Evolutionary conservation across 2,888 invertebrate genomes (phyloP).

Genomic region (Drosophila pullipes): DNA sequence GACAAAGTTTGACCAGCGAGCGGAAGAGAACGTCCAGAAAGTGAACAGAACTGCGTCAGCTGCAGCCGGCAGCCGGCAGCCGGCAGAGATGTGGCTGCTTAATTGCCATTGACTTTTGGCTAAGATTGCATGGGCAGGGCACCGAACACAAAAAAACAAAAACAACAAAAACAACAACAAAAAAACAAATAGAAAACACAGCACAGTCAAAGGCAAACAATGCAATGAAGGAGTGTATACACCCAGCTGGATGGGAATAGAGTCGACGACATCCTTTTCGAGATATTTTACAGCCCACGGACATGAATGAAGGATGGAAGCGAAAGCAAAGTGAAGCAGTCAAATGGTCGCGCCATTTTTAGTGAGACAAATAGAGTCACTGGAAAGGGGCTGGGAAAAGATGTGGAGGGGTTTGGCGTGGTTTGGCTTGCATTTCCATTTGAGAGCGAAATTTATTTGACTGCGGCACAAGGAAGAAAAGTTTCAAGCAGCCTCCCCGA

Average conservation of each 20-base stretch:
- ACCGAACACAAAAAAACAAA: conserved; percentile 17
- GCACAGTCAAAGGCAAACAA: conserved; percentile 56
- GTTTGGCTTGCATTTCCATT: conserved; percentile 68
- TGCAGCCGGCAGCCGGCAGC: conserved; percentile 12
- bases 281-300: conserved; percentile 69
- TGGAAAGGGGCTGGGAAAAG: not conserved
- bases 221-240: conserved; percentile 17
- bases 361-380: conserved; percentile 62
- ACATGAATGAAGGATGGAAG: conserved; percentile 65
- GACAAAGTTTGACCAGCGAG: conserved; percentile 42
- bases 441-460: conserved; percentile 76
- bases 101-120: conserved; percentile 72
- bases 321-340: conserved; percentile 44
- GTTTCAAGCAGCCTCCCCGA: conserved; percentile 64
- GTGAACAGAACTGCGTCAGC: conserved; percentile 61
- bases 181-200: conserved; percentile 13
- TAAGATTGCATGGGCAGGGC: conserved; percentile 46
- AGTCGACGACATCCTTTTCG: conserved; percentile 66
- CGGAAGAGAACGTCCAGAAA: conserved; percentile 32
- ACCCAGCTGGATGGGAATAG: not conserved
- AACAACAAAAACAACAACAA: conserved; percentile 9
- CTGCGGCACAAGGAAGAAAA: conserved; percentile 70
- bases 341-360: conserved; percentile 71
- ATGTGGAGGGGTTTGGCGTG: not conserved
- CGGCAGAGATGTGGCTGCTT: conserved; percentile 59